Evolutionary conservation across 2,888 invertebrate species (phyloP).

Genomic region (Diaprepes abbreviatus): DNA sequence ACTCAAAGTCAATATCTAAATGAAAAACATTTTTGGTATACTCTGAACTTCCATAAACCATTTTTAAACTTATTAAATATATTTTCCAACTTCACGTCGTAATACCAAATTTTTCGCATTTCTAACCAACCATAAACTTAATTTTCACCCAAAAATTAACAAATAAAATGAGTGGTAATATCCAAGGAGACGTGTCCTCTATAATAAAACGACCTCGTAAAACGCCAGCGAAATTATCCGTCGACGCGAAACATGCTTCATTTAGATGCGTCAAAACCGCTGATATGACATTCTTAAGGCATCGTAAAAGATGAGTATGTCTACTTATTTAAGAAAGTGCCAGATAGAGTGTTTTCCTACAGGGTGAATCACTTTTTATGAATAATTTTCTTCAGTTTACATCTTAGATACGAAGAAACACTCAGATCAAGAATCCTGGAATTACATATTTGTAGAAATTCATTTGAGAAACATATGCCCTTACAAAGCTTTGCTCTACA

Average conservation of each 20-base stretch:
- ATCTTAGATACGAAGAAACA: too few species aligned
- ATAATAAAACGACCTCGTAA: constrained; percentile 45
- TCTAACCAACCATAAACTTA: constrained; percentile 34
- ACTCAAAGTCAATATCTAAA: too few species aligned
- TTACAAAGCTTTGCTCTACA: too few species aligned
- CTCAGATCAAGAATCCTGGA: too few species aligned
- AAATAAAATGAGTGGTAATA: constrained; percentile 47
- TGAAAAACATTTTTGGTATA: too few species aligned
- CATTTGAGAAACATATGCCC: too few species aligned
- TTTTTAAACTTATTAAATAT: too few species aligned
- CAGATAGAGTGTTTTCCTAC: constrained; percentile 29
- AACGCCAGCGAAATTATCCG: constrained; percentile 46
- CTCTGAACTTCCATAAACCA: too few species aligned
- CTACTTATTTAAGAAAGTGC: constrained; percentile 61
- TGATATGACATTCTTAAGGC: constrained; percentile 67
- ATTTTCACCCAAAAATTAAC: constrained; percentile 49
- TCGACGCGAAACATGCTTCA: constrained; percentile 59
- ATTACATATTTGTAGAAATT: too few species aligned
- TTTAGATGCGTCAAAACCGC: constrained; percentile 65
- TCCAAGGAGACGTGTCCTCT: constrained; percentile 41
- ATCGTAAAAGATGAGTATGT: constrained; percentile 65
- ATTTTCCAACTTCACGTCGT: not conserved
- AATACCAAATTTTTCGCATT: constrained; percentile 13
- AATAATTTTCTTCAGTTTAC: too few species aligned
- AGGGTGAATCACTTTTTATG: constrained; percentile 13